Base-by-base conservation (phyloP, 1,140 invertebrate species). In the Augochlora pura region DNA sequence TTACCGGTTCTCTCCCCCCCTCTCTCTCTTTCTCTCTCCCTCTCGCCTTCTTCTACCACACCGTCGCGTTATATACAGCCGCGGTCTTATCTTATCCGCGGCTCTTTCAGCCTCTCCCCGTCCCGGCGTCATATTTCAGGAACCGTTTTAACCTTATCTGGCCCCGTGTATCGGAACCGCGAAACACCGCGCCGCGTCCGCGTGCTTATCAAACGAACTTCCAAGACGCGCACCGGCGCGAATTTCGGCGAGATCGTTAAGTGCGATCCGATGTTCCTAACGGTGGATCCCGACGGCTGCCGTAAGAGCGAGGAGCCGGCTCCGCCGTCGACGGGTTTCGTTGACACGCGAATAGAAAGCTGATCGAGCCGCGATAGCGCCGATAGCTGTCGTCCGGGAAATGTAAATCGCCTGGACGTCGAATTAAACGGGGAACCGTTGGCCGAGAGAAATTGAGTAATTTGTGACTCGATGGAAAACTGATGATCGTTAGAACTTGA, bases 1-100 rank as follows among this genome's bases (percentile, higher is more conserved):
- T 78, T 59, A 54, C 57, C 42, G 27, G 62, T 54, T 82, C 27
- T n/a, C 63, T 69, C n/a, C n/a, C n/a, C n/a, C n/a, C n/a, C n/a
- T n/a, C n/a, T n/a, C n/a, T n/a, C n/a, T n/a, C n/a, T n/a, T n/a
- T n/a, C n/a, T n/a, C n/a, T n/a, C n/a, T n/a, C n/a, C n/a, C n/a
- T n/a, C n/a, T 12, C 7, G 16, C 27, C n/a, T 67, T 39, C 16
- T 32, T 60, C 38, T 62, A 32, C 12, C 54, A 0, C 46, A 0
- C 46, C 38, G 64, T 60, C 73, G 7, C n/a, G 7, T 46, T 27
- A 46, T 25, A 32, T 59, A 25, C n/a, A n/a, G n/a, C 10, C 32
- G 21, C 23, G 49, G 12, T 49, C 49, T 67, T 57, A 66, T 66
- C 73, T 42, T 25, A 8, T 66, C 60, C 32, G 10, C 27, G 27